Evolutionary conservation across 1,140 invertebrate species (phyloP).

Genomic region (Pygmarrhopalites habei): DNA sequence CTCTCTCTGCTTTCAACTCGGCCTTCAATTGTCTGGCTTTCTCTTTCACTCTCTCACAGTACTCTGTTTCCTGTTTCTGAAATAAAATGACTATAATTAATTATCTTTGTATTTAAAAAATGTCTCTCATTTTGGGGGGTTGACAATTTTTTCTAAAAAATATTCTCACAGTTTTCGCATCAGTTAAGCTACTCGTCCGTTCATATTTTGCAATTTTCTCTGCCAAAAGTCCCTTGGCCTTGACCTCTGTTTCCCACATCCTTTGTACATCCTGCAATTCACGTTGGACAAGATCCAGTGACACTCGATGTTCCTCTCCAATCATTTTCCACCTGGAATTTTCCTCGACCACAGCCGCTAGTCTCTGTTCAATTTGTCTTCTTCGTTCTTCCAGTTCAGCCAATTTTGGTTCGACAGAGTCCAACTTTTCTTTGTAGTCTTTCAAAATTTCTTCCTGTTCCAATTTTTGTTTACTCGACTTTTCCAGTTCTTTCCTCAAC

Average conservation of each 20-base stretch:
- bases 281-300: slow-evolving; percentile 16
- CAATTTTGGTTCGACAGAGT: slow-evolving; percentile 1
- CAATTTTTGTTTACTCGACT: not conserved
- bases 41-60: slow-evolving; percentile 20
- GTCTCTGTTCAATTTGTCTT: slow-evolving; percentile 6
- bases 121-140: not conserved
- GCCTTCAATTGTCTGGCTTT: slow-evolving; percentile 10
- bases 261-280: slow-evolving; percentile 14
- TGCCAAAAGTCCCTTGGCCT: slow-evolving; percentile 21
- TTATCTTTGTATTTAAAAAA: too few species aligned
- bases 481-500: slow-evolving; percentile 2
- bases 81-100: not conserved
- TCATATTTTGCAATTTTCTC: slow-evolving; percentile 29
- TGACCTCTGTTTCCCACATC: slow-evolving; percentile 25
- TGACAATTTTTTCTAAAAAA: not conserved
- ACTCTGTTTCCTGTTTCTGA: slow-evolving; percentile 6
- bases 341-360: not conserved
- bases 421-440: not conserved
- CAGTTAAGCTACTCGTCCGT: not conserved
- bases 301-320: slow-evolving; percentile 12
- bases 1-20: slow-evolving; percentile 19
- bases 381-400: not conserved
- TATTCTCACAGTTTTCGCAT: not conserved
- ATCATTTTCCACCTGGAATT: not conserved
- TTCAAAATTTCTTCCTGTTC: not conserved